Evolutionary conservation across 2,888 invertebrate genomes (phyloP), one percentile per base, ranked within the genome.

Genomic region (Microctonus hyperodae): DNA sequence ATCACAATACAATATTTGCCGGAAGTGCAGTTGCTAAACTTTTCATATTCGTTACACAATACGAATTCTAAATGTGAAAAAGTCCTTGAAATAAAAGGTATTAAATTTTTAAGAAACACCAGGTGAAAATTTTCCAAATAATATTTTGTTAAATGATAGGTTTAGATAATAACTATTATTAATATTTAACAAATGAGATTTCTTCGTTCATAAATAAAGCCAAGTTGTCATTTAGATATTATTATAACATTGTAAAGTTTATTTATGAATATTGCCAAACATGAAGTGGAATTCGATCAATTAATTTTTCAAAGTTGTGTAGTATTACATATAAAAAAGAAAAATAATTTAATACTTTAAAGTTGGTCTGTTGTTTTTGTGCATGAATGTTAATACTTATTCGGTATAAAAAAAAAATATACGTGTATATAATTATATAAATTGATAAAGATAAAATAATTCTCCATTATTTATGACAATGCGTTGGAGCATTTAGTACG

Each of bases 1-100:
- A 90, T 81, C 90, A 89, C 68, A 87, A 89, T 57, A 89, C 90
- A 4, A 87, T 88, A 60, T 93, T 92, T 70, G 90, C 91, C 7
- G 96, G 95, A 0, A 92, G 90, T 51, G 95, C 94, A 11, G 88
- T 96, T 0, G 95, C 96, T 0, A 94, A 92, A 81, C 88, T 97
- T 59, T 90, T 91, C 76, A 91, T 97, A 60, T 91, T 90, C 78
- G 95, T 97, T 4, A 94, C 96, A 0, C 91, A 94, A 80, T 93
- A 92, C 79, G 90, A 91, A 75, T 95, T 90, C 86, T 93, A 86
- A 87, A n/a, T n/a, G n/a, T n/a, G n/a, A n/a, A n/a, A n/a, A n/a
- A n/a, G n/a, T n/a, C n/a, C n/a, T n/a, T n/a, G n/a, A n/a, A n/a
- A n/a, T n/a, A n/a, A n/a, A n/a, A n/a, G n/a, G n/a, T n/a, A n/a